Base-by-base conservation (phyloP, 1,140 invertebrate genomes). In the Elymnias hypermnestra region DNA sequence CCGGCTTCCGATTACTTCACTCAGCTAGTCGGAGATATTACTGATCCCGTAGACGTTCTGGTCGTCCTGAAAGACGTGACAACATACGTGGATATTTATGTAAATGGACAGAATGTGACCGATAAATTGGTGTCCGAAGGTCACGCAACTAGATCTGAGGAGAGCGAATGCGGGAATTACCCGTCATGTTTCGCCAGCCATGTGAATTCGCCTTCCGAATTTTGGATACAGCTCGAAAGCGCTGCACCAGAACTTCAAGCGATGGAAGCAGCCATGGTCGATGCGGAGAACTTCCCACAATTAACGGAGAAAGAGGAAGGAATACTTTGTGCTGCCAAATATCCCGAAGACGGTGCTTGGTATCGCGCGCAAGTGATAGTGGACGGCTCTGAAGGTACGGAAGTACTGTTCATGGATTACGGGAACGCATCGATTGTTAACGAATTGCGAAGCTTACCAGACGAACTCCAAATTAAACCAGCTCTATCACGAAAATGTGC, bases 371-470 rank as follows among this genome's bases (percentile, higher is more conserved):
- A 91, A 64, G 85, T 93, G 21, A 73, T 92, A 14, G 88, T 88
- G 4, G 87, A 90, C 29, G 87, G 88, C 1, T 89, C 89, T 1
- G 81, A 86, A 6, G 90, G 87, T 3, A 90, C 87, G 2, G 90
- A 92, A 76, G 91, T 93, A 1, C 62, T 91, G 0, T 93, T 92
- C 59, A 90, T 93, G 67, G 93, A 94, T 78, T 94, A 93, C 60
- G 92, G 92, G 12, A 93, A 94, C 70, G 89, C 89, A 0, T 89
- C 90, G 6, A 84, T 88, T 4, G 88, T 88, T 0, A 88, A 84
- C 13, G 87, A 89, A 59, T 71, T 93, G 21, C 73, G 89, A 17
- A 86, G 86, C 56, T 72, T 94, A 10, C 91, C 92, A 1, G 88
- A 90, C 41, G 88, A 91, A 43, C 73, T 94, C 2, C 87, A 90